Base-by-base conservation (phyloP, 2,797 vertebrate genomes). In the Acomys russatus region DNA sequence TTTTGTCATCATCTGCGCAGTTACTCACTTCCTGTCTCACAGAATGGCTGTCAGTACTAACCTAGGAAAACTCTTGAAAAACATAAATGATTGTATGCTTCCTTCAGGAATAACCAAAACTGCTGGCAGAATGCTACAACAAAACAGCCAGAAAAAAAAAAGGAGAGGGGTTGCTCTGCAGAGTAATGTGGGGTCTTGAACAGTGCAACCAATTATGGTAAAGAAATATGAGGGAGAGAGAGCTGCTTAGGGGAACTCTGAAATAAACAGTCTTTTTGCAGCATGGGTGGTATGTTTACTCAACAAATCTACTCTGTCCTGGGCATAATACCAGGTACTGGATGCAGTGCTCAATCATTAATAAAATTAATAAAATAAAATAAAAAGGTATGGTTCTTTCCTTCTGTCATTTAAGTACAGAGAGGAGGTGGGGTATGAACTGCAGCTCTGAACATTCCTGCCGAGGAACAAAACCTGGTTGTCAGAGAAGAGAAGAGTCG, bases 271-370 rank as follows among this genome's bases (percentile, higher is more conserved):
- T 35, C 30, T 28, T 38, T 85, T 68, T 93, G 86, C 59, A 71
- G 59, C n/a, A 80, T n/a, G 77, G n/a, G 96, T 89, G 87, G 92
- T 38, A 93, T 49, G 54, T 70, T 38, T 73, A 82, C 35, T 91
- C 49, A 76, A 92, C 15, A 87, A 66, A 92, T 9, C 20, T 74
- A 66, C 54, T 63, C 17, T 70, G 38, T 51, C 59, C 66, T 70
- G 63, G 44, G 51, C 38, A 59, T 35, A 90, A 82, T 64, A 14
- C 1, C 35, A 61, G 22, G 51, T 83, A 44, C 44, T 93, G 3
- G 2, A 71, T 49, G 10, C 4, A 76, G 56, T n/a, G 38, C n/a
- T 66, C 51, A 61, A 25, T 25, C 25, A 28, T 93, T 78, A 91
- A n/a, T 44, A 44, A 44, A 44, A 44, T 44, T 59, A 2, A 20